Evolutionary conservation across 2,888 invertebrate species (phyloP).

Genomic region (Nebria salina): DNA sequence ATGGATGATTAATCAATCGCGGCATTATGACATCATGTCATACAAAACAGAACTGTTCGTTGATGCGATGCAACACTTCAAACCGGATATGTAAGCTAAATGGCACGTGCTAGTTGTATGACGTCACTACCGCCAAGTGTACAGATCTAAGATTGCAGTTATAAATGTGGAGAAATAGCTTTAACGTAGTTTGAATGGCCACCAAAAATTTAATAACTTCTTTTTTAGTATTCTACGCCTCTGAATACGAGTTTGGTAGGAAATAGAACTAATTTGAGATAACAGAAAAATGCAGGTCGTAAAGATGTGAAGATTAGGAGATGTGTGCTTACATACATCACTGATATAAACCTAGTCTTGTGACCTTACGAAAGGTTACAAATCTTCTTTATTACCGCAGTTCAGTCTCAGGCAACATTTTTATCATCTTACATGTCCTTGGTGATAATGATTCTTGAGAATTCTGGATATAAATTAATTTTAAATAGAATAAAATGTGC

Average conservation of each 20-base stretch:
- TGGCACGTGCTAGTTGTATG: background rate
- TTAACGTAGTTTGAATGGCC: too few species aligned
- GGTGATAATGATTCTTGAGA: too few species aligned
- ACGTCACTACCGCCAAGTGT: background rate
- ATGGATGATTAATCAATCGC: background rate
- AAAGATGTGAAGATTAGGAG: constrained; percentile 2
- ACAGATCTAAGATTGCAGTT: background rate
- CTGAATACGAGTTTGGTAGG: background rate
- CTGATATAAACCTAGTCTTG: constrained; percentile 7
- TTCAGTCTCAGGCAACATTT: background rate
- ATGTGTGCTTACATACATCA: constrained; percentile 2
- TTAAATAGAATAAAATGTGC: too few species aligned
- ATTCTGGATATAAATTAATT: too few species aligned
- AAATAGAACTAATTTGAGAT: constrained; percentile 14
- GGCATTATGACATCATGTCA: background rate
- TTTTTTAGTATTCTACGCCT: background rate
- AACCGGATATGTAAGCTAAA: background rate
- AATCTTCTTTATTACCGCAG: constrained; percentile 7
- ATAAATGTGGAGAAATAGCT: background rate
- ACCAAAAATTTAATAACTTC: background rate
- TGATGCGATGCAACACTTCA: background rate
- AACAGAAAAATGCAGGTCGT: constrained; percentile 14
- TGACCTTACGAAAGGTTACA: background rate
- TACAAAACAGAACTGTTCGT: constrained; percentile 1
- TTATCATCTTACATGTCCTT: background rate